A percentile compares a stretch with the other conserved stretches of the same genome.
These are phyloP conservation scores for Dasysyrphus albostriatus DNA, from an alignment of 2,888 invertebrate genomes.

Conservation along the genomic window DNA sequence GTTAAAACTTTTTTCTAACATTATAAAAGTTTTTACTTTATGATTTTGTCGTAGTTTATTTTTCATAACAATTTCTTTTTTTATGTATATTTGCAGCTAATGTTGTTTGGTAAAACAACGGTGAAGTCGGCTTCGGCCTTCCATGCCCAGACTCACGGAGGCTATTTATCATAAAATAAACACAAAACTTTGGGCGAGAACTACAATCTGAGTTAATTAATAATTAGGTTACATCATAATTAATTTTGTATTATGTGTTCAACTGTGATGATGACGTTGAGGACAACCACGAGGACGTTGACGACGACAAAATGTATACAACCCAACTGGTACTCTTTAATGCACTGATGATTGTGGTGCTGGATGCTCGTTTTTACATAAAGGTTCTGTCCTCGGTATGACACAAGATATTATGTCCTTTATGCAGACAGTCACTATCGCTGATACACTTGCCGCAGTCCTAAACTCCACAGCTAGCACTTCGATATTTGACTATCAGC, in stretches of 20 bases:
- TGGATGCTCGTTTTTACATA: constrained; percentile 60
- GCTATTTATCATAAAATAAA: constrained; percentile 46
- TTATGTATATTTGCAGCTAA: constrained; percentile 31
- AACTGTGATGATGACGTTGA: constrained; percentile 55
- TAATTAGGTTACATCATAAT: constrained; percentile 52
- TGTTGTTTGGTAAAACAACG: constrained; percentile 11
- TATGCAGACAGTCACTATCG: constrained; percentile 76
- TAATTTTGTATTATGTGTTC: constrained; percentile 67
- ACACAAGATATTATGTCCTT: constrained; percentile 77
- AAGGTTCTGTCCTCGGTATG: constrained; percentile 71
- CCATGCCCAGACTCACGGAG: background rate
- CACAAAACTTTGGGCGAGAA: constrained; percentile 29
- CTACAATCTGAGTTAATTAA: constrained; percentile 64
- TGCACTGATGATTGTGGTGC: constrained; percentile 69
- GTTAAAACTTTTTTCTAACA: constrained; percentile 31
- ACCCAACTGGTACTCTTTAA: constrained; percentile 32
- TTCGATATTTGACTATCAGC: constrained; percentile 48
- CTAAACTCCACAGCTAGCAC: constrained; percentile 58
- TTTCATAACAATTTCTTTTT: constrained; percentile 7
- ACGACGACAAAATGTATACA: constrained; percentile 62
- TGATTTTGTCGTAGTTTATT: constrained; percentile 11
- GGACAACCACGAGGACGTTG: constrained; percentile 18
- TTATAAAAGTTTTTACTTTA: constrained; percentile 52
- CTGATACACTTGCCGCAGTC: constrained; percentile 66
- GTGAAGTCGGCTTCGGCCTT: background rate